Percentiles rank a stretch among this genome's conserved stretches.
These are phyloP conservation scores for Pao palembangensis DNA, from an alignment of 2,113 vertebrate genomes.

Conservation along the genomic window DNA sequence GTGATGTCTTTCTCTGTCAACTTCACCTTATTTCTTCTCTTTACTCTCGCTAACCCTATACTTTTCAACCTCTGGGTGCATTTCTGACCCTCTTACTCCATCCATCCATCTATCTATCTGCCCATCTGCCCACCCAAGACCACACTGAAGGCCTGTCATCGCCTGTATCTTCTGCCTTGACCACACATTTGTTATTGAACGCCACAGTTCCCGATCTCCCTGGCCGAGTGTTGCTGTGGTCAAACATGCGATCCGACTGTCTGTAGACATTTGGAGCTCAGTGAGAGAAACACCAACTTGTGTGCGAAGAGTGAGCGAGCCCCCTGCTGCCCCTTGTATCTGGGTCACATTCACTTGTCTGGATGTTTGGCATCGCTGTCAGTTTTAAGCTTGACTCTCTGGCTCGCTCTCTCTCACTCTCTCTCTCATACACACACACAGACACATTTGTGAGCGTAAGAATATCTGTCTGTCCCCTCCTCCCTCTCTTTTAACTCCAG, in stretches of 20 bases:
- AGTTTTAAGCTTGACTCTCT: slow-evolving; percentile 32
- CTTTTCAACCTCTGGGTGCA: too few relatives aligned
- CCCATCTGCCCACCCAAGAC: slow-evolving; percentile 33
- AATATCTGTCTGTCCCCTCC: slow-evolving; percentile 30
- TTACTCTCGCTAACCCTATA: background rate
- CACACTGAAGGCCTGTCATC: slow-evolving; percentile 52
- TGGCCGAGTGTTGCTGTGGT: slow-evolving; percentile 1
- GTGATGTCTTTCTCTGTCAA: slow-evolving; percentile 8
- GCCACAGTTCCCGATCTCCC: slow-evolving; percentile 8
- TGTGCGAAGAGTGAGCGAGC: background rate
- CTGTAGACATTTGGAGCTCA: slow-evolving; percentile 19
- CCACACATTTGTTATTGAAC: too few relatives aligned
- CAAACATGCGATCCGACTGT: slow-evolving; percentile 27
- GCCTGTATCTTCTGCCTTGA: too few relatives aligned
- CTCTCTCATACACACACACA: slow-evolving; percentile 13
- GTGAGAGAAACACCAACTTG: slow-evolving; percentile 10
- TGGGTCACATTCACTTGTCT: slow-evolving; percentile 62
- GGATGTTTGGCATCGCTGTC: slow-evolving; percentile 49
- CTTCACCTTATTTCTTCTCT: slow-evolving; percentile 7
- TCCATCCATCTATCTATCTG: slow-evolving; percentile 35
- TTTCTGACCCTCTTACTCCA: too few relatives aligned
- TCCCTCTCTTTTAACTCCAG: slow-evolving; percentile 37
- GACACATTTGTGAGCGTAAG: slow-evolving; percentile 25
- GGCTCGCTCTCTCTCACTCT: too few relatives aligned
- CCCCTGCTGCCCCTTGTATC: slow-evolving; percentile 31